Percentiles rank a stretch among this genome's conserved stretches.
phyloP scores from a whole-genome alignment of 2,888 invertebrate species.

The Rhorus exstirpatorius region DNA sequence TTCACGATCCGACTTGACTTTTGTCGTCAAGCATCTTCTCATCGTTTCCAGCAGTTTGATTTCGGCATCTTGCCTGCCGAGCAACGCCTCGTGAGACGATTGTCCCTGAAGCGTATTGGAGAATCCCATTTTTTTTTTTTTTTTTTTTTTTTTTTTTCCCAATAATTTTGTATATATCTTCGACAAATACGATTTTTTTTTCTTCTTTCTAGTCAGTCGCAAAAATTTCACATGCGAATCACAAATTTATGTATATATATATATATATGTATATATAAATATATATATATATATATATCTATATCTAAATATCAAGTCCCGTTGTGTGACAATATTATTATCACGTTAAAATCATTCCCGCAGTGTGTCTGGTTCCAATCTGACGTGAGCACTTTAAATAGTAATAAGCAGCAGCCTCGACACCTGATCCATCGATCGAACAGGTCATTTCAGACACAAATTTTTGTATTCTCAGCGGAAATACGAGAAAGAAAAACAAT shows the following conservation, averaged over 20 bases:
- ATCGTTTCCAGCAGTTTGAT: slow-evolving; percentile 96
- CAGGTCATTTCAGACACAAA: slow-evolving; percentile 66
- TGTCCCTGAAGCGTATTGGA: slow-evolving; percentile 95
- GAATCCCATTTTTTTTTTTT: slow-evolving; percentile 89
- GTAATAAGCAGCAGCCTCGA: slow-evolving; percentile 68
- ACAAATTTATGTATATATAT: slow-evolving; percentile 10
- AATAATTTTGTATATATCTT: neutral
- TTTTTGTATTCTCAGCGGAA: slow-evolving; percentile 10
- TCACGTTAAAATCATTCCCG: slow-evolving; percentile 71
- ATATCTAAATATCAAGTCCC: slow-evolving; percentile 4
- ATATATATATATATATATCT: neutral
- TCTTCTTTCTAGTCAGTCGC: neutral
- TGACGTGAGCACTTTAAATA: slow-evolving; percentile 76
- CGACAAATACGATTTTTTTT: neutral
- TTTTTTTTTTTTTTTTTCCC: slow-evolving; percentile 1
- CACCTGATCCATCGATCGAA: slow-evolving; percentile 69
- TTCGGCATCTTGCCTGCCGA: slow-evolving; percentile 97
- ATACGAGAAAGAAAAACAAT: neutral
- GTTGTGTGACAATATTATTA: slow-evolving; percentile 17
- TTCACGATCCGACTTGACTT: slow-evolving; percentile 96
- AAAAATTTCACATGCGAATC: neutral
- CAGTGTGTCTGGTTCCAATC: slow-evolving; percentile 64
- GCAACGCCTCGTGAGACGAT: slow-evolving; percentile 95
- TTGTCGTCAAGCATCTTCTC: slow-evolving; percentile 94
- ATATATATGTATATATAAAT: neutral